Base-by-base conservation (phyloP, 2,888 invertebrate species). In the Slavum lentiscoides region DNA sequence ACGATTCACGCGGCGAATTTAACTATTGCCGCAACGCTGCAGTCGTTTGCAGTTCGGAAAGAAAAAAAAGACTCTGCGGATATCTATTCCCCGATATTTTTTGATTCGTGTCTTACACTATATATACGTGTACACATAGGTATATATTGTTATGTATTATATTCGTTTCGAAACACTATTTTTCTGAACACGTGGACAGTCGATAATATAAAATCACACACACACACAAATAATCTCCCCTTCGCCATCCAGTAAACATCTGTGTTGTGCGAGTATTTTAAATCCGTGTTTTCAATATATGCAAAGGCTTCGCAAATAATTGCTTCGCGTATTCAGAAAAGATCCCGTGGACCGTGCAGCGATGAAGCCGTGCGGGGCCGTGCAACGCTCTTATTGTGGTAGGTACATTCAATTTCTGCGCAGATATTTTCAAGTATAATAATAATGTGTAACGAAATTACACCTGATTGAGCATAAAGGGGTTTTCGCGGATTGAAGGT, bases 241-340 rank as follows among this genome's bases (percentile, higher is more conserved):
- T 59, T 43, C 23, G 67, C 75, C 67, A 59, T 58, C 75, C 75
- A 61, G 39, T 39, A 67, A 59, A 58, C 74, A 74, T 55, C 80
- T 55, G 80, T 70, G 62, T 72, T 43, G 58, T 80, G 72, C 62
- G 68, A 23, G 49, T 66, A 72, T 80, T 80, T 70, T 70, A 80
- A 80, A 80, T 80, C 80, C 70, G 66, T 30, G 30, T 72, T 70
- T 70, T 37, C 80, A 39, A 80, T 74, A 72, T 67, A 80, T 66
- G 80, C 80, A 72, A 80, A 80, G 72, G 80, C 80, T 72, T 80
- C 72, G 43, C 64, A 7, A 80, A 72, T 80, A 80, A 80, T 80
- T 80, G 80, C 72, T 55, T 64, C 77, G 55, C 62, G 49, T 19
- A 49, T 77, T 77, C 70, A 37, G 30, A 77, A 72, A 72, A 72